Conservation (phyloP, 2,797 vertebrate species). For the Gadopsis marmoratus region DNA sequence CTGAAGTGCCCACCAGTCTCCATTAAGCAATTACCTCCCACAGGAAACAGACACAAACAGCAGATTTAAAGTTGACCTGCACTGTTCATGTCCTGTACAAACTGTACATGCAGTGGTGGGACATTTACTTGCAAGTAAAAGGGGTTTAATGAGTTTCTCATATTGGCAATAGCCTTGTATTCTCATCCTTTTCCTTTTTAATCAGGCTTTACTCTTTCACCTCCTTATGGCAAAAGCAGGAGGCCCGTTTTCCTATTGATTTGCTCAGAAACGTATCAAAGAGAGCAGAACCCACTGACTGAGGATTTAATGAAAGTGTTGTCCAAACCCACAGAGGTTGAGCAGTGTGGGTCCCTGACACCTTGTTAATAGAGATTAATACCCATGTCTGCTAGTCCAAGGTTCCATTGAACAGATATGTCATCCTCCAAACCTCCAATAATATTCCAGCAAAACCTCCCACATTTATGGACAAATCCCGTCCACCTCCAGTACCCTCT, state of each 20-base stretch:
- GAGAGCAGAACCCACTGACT: background rate
- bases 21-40: constrained; percentile 58
- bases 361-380: constrained; percentile 3
- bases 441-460: background rate
- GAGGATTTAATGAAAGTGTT: constrained; percentile 17
- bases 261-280: background rate
- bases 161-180: background rate
- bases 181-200: constrained; percentile 18
- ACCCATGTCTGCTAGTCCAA: background rate
- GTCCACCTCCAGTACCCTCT: background rate
- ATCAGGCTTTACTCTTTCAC: constrained; percentile 10
- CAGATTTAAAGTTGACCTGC: constrained; percentile 54
- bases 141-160: background rate
- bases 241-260: constrained; percentile 8
- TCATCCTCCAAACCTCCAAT: background rate
- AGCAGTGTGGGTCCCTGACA: background rate
- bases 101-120: constrained; percentile 5
- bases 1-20: constrained; percentile 38
- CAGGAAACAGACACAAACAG: constrained; percentile 43
- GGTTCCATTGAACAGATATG: background rate
- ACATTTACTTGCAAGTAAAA: constrained; percentile 10
- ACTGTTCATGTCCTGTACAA: constrained; percentile 5
- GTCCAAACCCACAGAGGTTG: background rate
- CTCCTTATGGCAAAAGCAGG: background rate
- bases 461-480: background rate